Evolutionary conservation across 2,888 invertebrate genomes (phyloP).

Genomic region (Caenorhabditis sp.): DNA sequence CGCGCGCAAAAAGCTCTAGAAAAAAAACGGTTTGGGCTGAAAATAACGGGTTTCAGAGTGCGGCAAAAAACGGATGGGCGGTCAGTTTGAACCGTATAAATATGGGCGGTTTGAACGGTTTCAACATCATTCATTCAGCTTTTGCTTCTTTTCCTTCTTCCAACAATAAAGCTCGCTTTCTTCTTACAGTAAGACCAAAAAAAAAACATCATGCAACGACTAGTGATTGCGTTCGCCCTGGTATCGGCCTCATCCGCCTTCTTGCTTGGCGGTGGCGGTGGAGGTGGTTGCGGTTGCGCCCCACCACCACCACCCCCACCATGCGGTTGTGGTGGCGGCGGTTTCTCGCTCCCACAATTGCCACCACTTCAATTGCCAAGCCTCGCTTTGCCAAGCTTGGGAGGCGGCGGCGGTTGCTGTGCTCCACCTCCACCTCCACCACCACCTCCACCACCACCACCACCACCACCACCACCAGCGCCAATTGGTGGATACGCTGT

Average conservation of each 20-base stretch:
- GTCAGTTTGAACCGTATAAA: background rate
- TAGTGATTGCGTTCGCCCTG: constrained; percentile 38
- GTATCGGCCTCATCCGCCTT: constrained; percentile 37
- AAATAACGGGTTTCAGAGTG: too few species aligned
- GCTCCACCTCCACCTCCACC: constrained; percentile 34
- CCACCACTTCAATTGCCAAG: constrained; percentile 43
- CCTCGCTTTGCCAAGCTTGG: constrained; percentile 33
- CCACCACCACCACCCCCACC: constrained; percentile 2
- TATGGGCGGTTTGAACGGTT: background rate
- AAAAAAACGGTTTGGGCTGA: background rate
- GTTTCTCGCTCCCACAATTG: constrained; percentile 39
- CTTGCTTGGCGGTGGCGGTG: constrained; percentile 40
- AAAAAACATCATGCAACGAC: constrained; percentile 33
- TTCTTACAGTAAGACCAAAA: background rate
- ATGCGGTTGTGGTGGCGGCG: constrained; percentile 21
- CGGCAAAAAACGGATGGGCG: background rate
- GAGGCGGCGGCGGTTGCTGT: constrained; percentile 41
- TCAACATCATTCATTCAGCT: background rate
- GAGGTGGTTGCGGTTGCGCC: constrained; percentile 38
- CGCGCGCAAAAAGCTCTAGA: background rate
- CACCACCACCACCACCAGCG: constrained; percentile 34
- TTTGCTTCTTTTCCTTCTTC: background rate
- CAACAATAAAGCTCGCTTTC: background rate
- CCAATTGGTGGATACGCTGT: constrained; percentile 30
- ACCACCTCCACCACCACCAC: constrained; percentile 41